phyloP scores from a whole-genome alignment of 2,888 invertebrate species.

The Coronaproctus castanopsis region DNA sequence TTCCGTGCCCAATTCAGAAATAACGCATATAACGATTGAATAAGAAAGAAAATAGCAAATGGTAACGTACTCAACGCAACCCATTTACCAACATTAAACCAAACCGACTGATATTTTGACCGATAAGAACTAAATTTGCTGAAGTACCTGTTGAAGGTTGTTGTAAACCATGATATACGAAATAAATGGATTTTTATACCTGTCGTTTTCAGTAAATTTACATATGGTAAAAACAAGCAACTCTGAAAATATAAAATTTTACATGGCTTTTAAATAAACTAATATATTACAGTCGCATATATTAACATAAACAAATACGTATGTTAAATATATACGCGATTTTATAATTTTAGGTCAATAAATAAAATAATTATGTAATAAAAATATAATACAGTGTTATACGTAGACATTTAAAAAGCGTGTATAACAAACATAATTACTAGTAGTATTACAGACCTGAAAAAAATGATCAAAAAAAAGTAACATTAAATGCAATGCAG shows the following conservation, averaged over 20 bases:
- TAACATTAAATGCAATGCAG: neutral
- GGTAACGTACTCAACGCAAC: constrained; percentile 41
- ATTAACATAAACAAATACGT: too few species aligned
- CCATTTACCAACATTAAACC: constrained; percentile 50
- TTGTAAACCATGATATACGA: constrained; percentile 55
- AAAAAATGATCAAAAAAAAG: neutral
- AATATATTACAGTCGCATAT: too few species aligned
- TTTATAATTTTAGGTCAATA: too few species aligned
- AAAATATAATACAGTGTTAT: too few species aligned
- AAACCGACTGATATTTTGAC: constrained; percentile 38
- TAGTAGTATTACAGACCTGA: too few species aligned
- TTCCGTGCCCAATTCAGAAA: constrained; percentile 19
- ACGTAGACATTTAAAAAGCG: too few species aligned
- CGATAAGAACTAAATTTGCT: constrained; percentile 49
- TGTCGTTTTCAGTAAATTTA: neutral
- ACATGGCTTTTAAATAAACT: too few species aligned
- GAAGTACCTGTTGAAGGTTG: constrained; percentile 52
- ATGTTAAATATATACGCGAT: too few species aligned
- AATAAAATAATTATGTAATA: too few species aligned
- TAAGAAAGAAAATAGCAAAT: constrained; percentile 32
- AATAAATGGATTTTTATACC: constrained; percentile 52
- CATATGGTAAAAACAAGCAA: neutral
- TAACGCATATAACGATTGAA: constrained; percentile 26
- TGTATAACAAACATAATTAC: too few species aligned
- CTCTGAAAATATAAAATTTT: too few species aligned